A percentile compares a stretch with the other conserved stretches of the same genome.
phyloP scores from a whole-genome alignment of 1,140 invertebrate genomes.

The Magallana angulata region DNA sequence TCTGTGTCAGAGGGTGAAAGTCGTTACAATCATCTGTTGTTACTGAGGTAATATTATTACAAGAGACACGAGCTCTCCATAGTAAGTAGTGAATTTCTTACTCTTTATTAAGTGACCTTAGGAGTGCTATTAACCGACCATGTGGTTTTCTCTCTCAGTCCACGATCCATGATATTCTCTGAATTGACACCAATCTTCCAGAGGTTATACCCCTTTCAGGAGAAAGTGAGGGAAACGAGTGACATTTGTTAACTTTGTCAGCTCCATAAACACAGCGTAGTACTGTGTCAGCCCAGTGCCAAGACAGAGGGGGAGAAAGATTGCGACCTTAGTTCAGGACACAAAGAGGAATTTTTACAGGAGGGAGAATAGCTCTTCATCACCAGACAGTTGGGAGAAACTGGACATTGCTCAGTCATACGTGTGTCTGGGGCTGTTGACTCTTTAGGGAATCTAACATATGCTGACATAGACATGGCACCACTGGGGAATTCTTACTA shows the following conservation, averaged over 20 bases:
- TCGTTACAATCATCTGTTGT: neutral
- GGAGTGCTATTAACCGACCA: neutral
- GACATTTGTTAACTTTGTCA: constrained; percentile 7
- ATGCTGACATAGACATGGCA: neutral
- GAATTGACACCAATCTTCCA: neutral
- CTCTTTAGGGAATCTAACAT: too few species aligned
- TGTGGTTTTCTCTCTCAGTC: neutral
- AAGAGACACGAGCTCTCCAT: neutral
- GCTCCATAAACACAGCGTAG: neutral
- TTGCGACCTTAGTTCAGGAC: neutral
- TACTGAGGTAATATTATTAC: too few species aligned
- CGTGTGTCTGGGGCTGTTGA: too few species aligned
- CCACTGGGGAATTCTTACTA: too few species aligned
- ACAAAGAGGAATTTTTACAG: too few species aligned
- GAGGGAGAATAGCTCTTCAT: neutral
- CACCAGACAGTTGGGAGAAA: neutral
- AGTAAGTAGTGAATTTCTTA: neutral
- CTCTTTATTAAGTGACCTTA: neutral
- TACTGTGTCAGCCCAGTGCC: neutral
- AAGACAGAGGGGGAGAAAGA: neutral
- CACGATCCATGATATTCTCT: neutral
- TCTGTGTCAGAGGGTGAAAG: neutral
- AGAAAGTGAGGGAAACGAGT: neutral
- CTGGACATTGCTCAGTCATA: too few species aligned
- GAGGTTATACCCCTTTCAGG: neutral